phyloP scores from a whole-genome alignment of 2,888 invertebrate genomes.

The Nasonia oneida region DNA sequence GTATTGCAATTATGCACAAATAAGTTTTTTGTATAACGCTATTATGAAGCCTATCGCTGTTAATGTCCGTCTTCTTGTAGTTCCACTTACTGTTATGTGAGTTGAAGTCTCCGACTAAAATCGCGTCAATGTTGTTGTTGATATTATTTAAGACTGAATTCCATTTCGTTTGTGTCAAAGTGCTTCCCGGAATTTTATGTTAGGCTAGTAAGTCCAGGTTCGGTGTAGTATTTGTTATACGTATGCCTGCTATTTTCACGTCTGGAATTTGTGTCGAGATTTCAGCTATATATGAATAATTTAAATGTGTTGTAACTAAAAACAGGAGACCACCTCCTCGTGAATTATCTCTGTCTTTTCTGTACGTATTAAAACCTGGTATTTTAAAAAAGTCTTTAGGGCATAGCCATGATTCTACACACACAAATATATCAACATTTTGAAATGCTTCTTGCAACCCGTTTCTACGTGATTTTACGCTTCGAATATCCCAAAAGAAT shows the following conservation, averaged over 20 bases:
- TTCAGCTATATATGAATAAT: not conserved
- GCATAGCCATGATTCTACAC: too few relatives aligned
- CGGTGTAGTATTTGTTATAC: not conserved
- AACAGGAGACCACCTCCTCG: not conserved
- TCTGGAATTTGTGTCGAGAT: not conserved
- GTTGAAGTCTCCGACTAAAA: slow-evolving; percentile 1
- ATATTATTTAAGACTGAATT: too few relatives aligned
- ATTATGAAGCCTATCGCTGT: not conserved
- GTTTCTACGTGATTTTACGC: too few relatives aligned
- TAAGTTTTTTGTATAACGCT: not conserved
- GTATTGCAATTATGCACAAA: slow-evolving; percentile 12
- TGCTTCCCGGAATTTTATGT: not conserved
- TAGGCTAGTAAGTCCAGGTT: not conserved
- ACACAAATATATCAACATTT: not conserved
- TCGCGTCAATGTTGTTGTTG: not conserved
- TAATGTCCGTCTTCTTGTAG: not conserved
- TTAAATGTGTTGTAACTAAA: not conserved
- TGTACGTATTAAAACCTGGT: not conserved
- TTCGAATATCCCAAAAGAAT: too few relatives aligned
- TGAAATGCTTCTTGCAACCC: not conserved
- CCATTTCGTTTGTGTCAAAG: not conserved
- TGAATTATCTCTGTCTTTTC: not conserved
- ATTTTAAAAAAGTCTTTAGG: too few relatives aligned
- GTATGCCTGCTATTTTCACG: not conserved
- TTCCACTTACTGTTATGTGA: not conserved